Percentiles rank a stretch among this genome's conserved stretches.
These are phyloP conservation scores for Prunella strophiata DNA, from an alignment of 2,797 vertebrate genomes.

Conservation along the genomic window DNA sequence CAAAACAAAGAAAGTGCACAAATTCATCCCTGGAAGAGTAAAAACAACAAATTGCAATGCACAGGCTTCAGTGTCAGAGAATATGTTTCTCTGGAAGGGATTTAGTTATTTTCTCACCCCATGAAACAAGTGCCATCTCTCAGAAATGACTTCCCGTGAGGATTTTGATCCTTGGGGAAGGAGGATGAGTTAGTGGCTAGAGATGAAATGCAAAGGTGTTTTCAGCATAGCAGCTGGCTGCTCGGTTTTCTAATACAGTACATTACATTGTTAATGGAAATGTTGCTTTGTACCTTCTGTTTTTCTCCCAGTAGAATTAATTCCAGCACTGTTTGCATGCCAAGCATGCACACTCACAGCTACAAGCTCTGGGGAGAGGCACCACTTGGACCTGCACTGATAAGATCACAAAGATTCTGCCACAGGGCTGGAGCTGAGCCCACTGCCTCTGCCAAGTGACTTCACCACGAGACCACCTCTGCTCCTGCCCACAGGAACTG, in stretches of 20 bases:
- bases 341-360: constrained; percentile 12
- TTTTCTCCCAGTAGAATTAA: constrained; percentile 39
- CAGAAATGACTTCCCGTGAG: neutral
- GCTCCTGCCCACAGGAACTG: neutral
- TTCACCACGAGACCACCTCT: neutral
- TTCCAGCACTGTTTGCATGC: constrained; percentile 15
- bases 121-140: neutral
- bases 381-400: neutral
- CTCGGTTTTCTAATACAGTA: neutral
- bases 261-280: constrained; percentile 40
- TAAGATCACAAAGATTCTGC: neutral
- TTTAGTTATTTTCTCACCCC: neutral
- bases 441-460: neutral
- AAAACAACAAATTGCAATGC: neutral
- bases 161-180: neutral
- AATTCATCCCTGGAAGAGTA: neutral
- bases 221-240: neutral
- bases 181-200: neutral
- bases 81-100: neutral
- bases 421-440: neutral
- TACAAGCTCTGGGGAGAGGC: neutral
- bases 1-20: neutral
- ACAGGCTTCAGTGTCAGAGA: neutral
- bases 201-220: constrained; percentile 18
- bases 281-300: constrained; percentile 38